phyloP scores from a whole-genome alignment of 2,888 invertebrate species.

The Pimpla rufipes region DNA sequence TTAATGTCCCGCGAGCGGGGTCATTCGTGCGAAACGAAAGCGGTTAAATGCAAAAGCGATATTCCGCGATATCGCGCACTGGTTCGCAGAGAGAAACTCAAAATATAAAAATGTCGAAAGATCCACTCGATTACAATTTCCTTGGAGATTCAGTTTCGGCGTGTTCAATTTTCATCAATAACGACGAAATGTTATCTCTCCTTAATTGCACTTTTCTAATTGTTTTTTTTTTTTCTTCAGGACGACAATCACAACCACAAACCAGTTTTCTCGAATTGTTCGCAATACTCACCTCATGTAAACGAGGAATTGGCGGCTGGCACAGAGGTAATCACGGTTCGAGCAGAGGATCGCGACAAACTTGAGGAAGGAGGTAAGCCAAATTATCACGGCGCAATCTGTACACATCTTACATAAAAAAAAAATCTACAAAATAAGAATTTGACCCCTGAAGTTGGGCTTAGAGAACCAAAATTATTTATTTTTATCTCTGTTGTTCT shows the following conservation, averaged over 20 bases:
- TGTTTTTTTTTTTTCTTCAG: constrained; percentile 37
- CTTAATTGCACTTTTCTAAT: constrained; percentile 5
- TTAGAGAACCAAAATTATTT: no score
- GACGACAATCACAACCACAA: constrained; percentile 91
- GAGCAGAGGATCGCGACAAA: constrained; percentile 91
- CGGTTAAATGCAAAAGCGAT: constrained; percentile 51
- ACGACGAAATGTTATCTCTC: neutral
- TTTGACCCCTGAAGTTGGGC: no score
- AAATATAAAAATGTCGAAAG: constrained; percentile 28
- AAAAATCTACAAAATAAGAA: neutral
- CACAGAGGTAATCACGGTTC: constrained; percentile 92
- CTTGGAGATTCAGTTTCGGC: neutral
- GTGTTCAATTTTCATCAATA: neutral
- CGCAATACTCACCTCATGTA: constrained; percentile 92
- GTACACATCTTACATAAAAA: neutral
- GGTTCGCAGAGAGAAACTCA: neutral
- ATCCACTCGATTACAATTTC: neutral
- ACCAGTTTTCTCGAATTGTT: constrained; percentile 94
- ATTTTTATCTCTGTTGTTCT: no score
- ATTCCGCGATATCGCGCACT: constrained; percentile 22
- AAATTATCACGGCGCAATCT: neutral
- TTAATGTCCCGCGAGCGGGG: constrained; percentile 44
- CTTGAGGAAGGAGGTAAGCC: constrained; percentile 89
- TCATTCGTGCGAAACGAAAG: constrained; percentile 62
- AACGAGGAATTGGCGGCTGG: constrained; percentile 92